phyloP scores from a whole-genome alignment of 2,888 invertebrate genomes.

The Drosophila infuscata region DNA sequence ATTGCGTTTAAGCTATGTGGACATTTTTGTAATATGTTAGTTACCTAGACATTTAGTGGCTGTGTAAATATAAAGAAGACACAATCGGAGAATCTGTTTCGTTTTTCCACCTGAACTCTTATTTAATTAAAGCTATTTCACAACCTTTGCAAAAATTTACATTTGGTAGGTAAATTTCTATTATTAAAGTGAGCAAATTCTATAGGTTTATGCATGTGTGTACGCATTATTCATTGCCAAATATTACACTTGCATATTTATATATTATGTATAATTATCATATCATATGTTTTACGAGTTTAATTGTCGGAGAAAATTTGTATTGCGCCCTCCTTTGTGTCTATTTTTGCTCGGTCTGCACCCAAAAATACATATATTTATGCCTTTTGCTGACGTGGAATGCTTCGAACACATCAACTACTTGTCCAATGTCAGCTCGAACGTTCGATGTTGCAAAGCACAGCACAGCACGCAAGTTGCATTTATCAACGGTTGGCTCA shows the following conservation, averaged over 20 bases:
- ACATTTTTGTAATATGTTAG: conserved; percentile 30
- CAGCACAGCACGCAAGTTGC: not conserved
- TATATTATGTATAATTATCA: too few relatives aligned
- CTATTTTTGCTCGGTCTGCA: not conserved
- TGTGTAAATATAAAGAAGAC: conserved; percentile 35
- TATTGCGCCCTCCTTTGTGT: not conserved
- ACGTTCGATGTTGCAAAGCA: not conserved
- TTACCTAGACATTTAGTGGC: conserved; percentile 34
- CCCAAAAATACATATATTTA: not conserved
- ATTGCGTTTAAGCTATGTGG: conserved; percentile 21
- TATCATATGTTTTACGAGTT: not conserved
- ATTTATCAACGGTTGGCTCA: too few relatives aligned
- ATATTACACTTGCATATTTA: not conserved
- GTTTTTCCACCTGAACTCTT: not conserved
- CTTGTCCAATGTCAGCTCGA: not conserved
- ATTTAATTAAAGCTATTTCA: not conserved
- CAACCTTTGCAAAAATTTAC: not conserved
- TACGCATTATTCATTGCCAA: not conserved
- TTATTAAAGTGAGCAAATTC: not conserved
- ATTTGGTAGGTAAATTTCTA: not conserved
- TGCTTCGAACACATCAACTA: not conserved
- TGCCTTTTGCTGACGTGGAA: not conserved
- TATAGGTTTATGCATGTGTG: not conserved
- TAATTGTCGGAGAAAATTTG: not conserved
- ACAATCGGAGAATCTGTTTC: not conserved